Percentiles rank a stretch among this genome's conserved stretches.
These are phyloP conservation scores for Gymnothorax javanicus DNA, from an alignment of 2,797 vertebrate genomes.

Conservation along the genomic window DNA sequence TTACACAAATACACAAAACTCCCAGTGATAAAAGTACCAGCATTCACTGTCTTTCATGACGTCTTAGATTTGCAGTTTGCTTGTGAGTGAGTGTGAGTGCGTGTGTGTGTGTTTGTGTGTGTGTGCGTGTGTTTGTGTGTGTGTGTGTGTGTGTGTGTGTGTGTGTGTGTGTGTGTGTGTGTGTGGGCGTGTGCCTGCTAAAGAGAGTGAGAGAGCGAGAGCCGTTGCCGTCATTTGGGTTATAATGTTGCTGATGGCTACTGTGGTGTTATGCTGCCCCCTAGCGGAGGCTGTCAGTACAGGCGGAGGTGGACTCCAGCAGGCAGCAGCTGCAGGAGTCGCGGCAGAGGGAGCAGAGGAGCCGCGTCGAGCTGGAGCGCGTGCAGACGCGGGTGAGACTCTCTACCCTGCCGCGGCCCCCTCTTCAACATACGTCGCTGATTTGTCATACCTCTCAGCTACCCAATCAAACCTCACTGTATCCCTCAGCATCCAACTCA, in stretches of 20 bases:
- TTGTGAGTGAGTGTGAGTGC: neutral
- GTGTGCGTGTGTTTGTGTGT: neutral
- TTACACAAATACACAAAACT: neutral
- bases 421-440: neutral
- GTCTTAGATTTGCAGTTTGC: neutral
- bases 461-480: neutral
- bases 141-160: neutral
- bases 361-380: conserved; percentile 56
- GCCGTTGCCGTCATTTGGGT: neutral
- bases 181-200: neutral
- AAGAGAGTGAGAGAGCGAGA: neutral
- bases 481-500: neutral
- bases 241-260: neutral
- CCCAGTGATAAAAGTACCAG: neutral
- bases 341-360: conserved; percentile 64
- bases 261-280: conserved; percentile 3
- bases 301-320: conserved; percentile 59
- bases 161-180: neutral
- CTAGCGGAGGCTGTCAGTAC: conserved; percentile 53
- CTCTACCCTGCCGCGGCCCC: neutral
- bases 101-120: neutral
- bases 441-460: no score
- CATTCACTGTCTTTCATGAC: neutral
- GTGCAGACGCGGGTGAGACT: conserved; percentile 65
- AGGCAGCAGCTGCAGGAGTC: conserved; percentile 67